Percentiles rank a stretch among this genome's conserved stretches.
Evolutionary conservation across 2,797 vertebrate species (phyloP).

Genomic region (Podarcis lilfordi): DNA sequence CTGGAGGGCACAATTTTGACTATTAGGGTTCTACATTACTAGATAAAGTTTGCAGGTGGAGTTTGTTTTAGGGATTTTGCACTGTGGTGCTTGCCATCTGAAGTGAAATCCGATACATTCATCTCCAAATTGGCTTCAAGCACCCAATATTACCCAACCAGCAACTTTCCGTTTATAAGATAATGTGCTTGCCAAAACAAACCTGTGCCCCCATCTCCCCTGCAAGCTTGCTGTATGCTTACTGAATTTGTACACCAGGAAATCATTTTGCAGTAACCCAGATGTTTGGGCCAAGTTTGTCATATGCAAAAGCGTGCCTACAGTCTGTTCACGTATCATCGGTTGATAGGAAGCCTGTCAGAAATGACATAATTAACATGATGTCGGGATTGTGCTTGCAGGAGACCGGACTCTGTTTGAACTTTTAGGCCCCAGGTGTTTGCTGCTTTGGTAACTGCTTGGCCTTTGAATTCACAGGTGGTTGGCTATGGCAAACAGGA

Average conservation of each 20-base stretch:
- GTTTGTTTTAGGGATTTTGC: neutral
- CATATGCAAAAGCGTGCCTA: no score
- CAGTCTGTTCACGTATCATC: neutral
- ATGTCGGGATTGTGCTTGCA: neutral
- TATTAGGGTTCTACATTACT: no score
- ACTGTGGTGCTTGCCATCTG: neutral
- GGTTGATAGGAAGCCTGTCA: neutral
- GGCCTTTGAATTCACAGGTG: constrained; percentile 77
- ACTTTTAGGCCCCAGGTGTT: constrained; percentile 2
- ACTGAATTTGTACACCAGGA: neutral
- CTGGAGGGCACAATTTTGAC: no score
- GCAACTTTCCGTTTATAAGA: neutral
- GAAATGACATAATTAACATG: neutral
- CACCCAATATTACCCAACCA: neutral
- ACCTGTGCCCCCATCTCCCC: neutral
- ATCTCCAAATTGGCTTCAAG: neutral
- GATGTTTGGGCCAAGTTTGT: neutral
- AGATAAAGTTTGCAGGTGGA: neutral
- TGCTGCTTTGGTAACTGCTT: neutral
- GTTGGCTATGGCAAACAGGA: constrained; percentile 89
- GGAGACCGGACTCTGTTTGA: neutral
- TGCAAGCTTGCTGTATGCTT: neutral
- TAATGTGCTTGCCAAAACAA: neutral
- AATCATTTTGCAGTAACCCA: neutral
- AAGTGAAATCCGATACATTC: neutral